A percentile compares a stretch with the other conserved stretches of the same genome.
phyloP scores from a whole-genome alignment of 2,797 vertebrate genomes.

The Masticophis lateralis region DNA sequence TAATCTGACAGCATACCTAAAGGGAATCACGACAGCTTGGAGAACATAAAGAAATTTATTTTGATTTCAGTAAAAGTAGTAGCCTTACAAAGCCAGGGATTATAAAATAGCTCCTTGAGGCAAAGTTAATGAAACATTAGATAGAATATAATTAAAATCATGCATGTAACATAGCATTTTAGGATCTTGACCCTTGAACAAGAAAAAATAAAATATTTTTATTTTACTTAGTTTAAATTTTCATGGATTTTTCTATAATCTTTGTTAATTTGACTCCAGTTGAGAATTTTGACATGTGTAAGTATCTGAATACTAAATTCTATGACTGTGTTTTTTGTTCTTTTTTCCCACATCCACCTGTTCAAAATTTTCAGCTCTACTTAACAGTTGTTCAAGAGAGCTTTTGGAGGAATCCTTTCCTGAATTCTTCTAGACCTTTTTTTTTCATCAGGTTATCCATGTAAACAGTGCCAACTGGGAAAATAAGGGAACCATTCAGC shows the following conservation, averaged over 20 bases:
- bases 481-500: neutral
- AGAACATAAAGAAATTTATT: neutral
- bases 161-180: neutral
- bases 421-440: neutral
- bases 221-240: neutral
- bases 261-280: neutral
- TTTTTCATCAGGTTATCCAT: neutral
- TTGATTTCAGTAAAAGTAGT: neutral
- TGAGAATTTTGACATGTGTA: neutral
- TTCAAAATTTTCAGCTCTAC: constrained; percentile 19
- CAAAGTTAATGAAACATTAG: neutral
- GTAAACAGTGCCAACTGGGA: neutral
- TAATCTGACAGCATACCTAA: neutral
- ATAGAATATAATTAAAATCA: neutral
- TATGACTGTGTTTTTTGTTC: constrained; percentile 24
- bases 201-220: neutral
- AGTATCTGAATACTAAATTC: neutral
- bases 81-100: neutral
- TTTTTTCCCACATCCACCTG: neutral
- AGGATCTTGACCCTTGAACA: neutral
- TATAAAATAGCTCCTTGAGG: neutral
- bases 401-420: neutral
- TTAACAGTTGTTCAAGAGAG: constrained; percentile 25
- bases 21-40: constrained; percentile 7
- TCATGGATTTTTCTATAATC: neutral